Conservation (phyloP, 2,113 vertebrate species). For the Tupaia chinensis region DNA sequence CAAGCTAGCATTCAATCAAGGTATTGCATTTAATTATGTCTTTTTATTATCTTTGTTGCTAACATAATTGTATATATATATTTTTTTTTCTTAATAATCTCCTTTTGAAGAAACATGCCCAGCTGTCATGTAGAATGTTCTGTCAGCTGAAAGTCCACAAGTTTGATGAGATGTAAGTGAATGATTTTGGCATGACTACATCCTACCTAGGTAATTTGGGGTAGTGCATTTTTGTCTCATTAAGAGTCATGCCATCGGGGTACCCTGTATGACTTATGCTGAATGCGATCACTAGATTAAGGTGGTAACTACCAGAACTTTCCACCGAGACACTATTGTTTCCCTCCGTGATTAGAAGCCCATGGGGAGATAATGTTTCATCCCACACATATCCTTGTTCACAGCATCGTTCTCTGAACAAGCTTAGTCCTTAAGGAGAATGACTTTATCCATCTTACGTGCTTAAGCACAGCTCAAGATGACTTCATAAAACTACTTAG, state of each 20-base stretch:
- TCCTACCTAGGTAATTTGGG: neutral
- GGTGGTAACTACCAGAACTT: neutral
- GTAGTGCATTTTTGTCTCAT: neutral
- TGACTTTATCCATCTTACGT: too few relatives aligned
- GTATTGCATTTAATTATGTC: neutral
- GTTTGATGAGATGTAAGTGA: neutral
- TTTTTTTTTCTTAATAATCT: neutral
- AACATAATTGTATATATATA: neutral
- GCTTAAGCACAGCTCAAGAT: neutral
- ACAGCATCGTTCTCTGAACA: neutral
- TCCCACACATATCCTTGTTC: fast-evolving
- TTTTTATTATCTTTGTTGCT: conserved; percentile 32
- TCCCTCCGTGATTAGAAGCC: neutral
- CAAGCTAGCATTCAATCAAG: neutral
- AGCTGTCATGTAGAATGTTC: neutral
- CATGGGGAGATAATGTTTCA: neutral
- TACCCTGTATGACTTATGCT: neutral
- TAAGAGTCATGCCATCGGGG: neutral
- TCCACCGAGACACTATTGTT: neutral
- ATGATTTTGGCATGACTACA: neutral
- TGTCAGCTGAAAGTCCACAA: neutral
- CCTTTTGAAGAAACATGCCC: neutral
- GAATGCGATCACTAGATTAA: neutral
- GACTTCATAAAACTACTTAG: neutral
- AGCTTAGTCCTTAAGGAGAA: neutral